Evolutionary conservation across 2,888 invertebrate species (phyloP).

Genomic region (Marronus borbonicus): DNA sequence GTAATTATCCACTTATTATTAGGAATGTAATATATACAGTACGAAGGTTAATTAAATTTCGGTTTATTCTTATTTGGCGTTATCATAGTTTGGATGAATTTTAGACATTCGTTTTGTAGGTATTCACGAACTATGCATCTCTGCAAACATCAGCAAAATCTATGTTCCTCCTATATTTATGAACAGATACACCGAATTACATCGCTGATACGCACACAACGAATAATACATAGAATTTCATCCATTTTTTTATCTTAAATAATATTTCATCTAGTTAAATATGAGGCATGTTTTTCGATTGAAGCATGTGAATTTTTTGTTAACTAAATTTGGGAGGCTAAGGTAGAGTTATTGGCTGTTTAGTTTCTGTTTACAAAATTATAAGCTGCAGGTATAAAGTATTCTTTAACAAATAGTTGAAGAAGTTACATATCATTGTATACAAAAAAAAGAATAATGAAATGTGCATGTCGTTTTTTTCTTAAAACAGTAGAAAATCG

Average conservation of each 20-base stretch:
- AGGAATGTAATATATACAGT: conserved; percentile 18
- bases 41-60: conserved; percentile 17
- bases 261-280: not conserved
- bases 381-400: too few species aligned
- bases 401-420: too few species aligned
- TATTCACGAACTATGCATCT: not conserved
- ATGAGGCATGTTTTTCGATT: not conserved
- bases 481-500: too few species aligned
- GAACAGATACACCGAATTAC: too few species aligned
- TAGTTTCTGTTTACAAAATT: too few species aligned
- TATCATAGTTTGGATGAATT: conserved; percentile 28
- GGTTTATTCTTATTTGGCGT: conserved; percentile 28
- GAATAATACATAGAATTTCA: conserved; percentile 9
- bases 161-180: too few species aligned
- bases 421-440: too few species aligned
- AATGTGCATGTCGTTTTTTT: too few species aligned
- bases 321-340: too few species aligned
- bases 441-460: too few species aligned
- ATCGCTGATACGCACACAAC: not conserved
- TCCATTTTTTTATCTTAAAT: conserved; percentile 10
- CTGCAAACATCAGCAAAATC: too few species aligned
- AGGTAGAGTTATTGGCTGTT: too few species aligned
- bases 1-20: conserved; percentile 9
- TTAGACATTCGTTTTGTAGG: not conserved
- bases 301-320: not conserved